A percentile compares a stretch with the other conserved stretches of the same genome.
phyloP scores from a whole-genome alignment of 2,888 invertebrate genomes.

The Trisateles emortualis region DNA sequence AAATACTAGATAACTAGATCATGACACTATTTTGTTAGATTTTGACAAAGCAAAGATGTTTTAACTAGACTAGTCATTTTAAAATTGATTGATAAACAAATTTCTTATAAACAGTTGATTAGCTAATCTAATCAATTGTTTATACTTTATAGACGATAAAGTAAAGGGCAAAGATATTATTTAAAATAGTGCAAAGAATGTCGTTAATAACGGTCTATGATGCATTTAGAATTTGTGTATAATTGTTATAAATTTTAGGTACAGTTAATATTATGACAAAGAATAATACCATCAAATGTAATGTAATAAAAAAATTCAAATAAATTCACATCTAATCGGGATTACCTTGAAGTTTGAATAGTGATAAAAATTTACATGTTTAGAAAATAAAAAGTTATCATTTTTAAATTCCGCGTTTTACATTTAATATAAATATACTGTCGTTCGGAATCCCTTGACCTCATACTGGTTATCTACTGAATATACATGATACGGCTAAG shows the following conservation, averaged over 20 bases:
- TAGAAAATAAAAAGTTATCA: slow-evolving; percentile 5
- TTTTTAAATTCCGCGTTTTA: slow-evolving; percentile 23
- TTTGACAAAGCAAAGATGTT: not conserved
- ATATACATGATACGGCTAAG: slow-evolving; percentile 28
- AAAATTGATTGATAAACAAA: not conserved
- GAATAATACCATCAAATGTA: slow-evolving; percentile 4
- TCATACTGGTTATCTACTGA: slow-evolving; percentile 25
- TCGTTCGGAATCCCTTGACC: slow-evolving; percentile 28
- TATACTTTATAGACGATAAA: not conserved
- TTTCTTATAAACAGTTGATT: not conserved
- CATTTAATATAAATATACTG: slow-evolving; percentile 20
- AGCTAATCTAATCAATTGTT: not conserved
- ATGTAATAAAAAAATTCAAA: not conserved
- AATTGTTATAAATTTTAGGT: slow-evolving; percentile 10
- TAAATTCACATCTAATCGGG: slow-evolving; percentile 16
- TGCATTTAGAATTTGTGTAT: not conserved
- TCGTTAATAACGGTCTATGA: slow-evolving; percentile 14
- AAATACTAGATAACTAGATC: too few species aligned
- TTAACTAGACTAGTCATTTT: not conserved
- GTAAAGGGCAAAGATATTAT: slow-evolving; percentile 13
- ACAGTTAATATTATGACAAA: slow-evolving; percentile 6
- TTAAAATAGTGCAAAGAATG: slow-evolving; percentile 19
- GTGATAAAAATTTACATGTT: slow-evolving; percentile 7
- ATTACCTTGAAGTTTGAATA: slow-evolving; percentile 1
- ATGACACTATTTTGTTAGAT: not conserved